These are phyloP conservation scores for Colaptes auratus DNA, from an alignment of 2,113 vertebrate genomes.

Conservation along the genomic window DNA sequence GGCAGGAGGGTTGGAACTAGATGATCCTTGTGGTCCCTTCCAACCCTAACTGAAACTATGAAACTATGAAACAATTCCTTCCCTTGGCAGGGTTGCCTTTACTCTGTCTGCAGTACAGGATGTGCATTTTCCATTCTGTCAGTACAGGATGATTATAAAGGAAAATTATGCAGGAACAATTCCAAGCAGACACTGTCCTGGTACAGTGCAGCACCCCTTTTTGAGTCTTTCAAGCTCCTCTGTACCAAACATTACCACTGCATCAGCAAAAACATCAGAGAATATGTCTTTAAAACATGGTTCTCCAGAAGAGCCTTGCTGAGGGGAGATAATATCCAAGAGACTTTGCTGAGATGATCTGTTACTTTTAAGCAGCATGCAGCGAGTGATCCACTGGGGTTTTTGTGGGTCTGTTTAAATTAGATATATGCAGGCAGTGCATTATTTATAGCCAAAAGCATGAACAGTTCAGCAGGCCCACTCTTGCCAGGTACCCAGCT, in stretches of 20 bases:
- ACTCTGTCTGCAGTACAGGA: neutral
- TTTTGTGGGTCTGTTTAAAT: constrained; percentile 66
- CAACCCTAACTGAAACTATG: no score
- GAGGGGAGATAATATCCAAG: constrained; percentile 30
- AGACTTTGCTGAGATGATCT: constrained; percentile 46
- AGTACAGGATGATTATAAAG: rapidly evolving
- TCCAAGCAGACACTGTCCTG: neutral
- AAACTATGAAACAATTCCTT: no score
- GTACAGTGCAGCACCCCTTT: neutral
- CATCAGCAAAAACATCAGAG: constrained; percentile 22
- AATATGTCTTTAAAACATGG: neutral
- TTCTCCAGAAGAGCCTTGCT: neutral
- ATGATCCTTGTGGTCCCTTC: no score
- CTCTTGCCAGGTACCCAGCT: constrained; percentile 63
- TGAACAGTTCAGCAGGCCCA: constrained; percentile 72
- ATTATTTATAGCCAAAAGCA: constrained; percentile 74
- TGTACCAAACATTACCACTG: neutral
- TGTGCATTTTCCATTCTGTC: neutral
- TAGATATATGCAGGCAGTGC: constrained; percentile 63
- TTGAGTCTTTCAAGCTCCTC: neutral
- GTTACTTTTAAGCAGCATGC: constrained; percentile 37
- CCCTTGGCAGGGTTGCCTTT: neutral
- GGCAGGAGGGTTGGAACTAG: no score
- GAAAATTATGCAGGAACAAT: neutral
- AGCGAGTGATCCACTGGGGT: constrained; percentile 60